Evolutionary conservation across 2,888 invertebrate genomes (phyloP).

Genomic region (Cyaniris semiargus): DNA sequence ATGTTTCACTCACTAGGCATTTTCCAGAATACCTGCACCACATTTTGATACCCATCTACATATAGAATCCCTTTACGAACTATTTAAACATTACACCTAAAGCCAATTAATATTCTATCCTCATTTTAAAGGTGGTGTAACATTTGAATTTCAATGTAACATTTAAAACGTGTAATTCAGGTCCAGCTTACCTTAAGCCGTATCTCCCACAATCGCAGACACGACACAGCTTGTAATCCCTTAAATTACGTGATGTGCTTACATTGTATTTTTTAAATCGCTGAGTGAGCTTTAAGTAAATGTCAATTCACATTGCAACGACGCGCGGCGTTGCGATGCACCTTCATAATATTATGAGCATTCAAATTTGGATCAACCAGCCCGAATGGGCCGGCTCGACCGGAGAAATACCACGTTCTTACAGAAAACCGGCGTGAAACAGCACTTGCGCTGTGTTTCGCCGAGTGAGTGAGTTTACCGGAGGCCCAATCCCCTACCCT

Average conservation of each 20-base stretch:
- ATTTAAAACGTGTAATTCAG: not conserved
- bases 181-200: not conserved
- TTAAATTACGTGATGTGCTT: not conserved
- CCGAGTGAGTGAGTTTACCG: too few species aligned
- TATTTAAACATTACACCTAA: not conserved
- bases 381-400: too few species aligned
- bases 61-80: not conserved
- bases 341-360: not conserved
- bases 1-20: not conserved
- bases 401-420: too few species aligned
- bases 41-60: not conserved
- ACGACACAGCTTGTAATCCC: not conserved
- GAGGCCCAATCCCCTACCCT: too few species aligned
- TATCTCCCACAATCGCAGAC: not conserved
- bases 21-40: not conserved
- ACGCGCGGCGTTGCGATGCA: not conserved
- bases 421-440: too few species aligned
- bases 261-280: not conserved
- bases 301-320: not conserved
- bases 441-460: too few species aligned
- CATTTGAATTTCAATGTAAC: constrained; percentile 2
- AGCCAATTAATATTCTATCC: not conserved
- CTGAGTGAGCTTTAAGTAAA: not conserved
- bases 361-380: too few species aligned
- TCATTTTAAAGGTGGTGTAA: not conserved